Percentiles rank a stretch among this genome's conserved stretches.
Evolutionary conservation across 2,888 invertebrate genomes (phyloP).

Genomic region (Eledona agricola): DNA sequence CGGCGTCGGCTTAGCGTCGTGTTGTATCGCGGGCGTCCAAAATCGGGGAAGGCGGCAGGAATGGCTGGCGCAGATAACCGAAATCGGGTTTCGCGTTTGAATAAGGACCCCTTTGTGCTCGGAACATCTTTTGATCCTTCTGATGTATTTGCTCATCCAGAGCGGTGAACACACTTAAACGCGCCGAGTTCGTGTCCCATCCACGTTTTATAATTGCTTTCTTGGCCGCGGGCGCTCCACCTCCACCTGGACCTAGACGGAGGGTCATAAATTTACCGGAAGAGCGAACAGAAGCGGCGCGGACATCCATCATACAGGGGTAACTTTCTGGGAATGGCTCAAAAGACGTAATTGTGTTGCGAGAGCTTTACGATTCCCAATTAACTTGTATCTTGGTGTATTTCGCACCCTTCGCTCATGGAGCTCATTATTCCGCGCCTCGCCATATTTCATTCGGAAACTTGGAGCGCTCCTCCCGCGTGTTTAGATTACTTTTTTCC

Average conservation of each 20-base stretch:
- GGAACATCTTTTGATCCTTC: constrained; percentile 60
- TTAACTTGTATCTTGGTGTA: constrained; percentile 53
- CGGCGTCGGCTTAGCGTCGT: constrained; percentile 3
- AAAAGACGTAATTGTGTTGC: constrained; percentile 58
- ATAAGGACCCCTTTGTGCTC: constrained; percentile 57
- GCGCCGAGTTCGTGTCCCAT: constrained; percentile 52
- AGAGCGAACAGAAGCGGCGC: constrained; percentile 50
- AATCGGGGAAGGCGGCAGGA: constrained; percentile 33
- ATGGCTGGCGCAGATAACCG: constrained; percentile 56
- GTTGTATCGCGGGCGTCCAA: constrained; percentile 19
- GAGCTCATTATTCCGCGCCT: constrained; percentile 50
- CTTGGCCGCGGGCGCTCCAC: constrained; percentile 54
- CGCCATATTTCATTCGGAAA: constrained; percentile 46
- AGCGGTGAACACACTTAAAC: constrained; percentile 52
- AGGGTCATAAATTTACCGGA: constrained; percentile 53
- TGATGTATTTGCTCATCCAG: constrained; percentile 56
- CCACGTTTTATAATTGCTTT: constrained; percentile 59
- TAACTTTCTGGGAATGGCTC: constrained; percentile 53
- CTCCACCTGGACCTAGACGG: constrained; percentile 31
- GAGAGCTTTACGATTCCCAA: constrained; percentile 53
- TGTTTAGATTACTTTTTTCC: constrained; percentile 34
- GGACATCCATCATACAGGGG: constrained; percentile 53
- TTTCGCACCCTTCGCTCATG: constrained; percentile 49
- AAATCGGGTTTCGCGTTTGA: constrained; percentile 61
- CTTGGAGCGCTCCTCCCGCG: constrained; percentile 36